Conservation (phyloP, 2,797 vertebrate genomes). For the Acipenser transmontanus region DNA sequence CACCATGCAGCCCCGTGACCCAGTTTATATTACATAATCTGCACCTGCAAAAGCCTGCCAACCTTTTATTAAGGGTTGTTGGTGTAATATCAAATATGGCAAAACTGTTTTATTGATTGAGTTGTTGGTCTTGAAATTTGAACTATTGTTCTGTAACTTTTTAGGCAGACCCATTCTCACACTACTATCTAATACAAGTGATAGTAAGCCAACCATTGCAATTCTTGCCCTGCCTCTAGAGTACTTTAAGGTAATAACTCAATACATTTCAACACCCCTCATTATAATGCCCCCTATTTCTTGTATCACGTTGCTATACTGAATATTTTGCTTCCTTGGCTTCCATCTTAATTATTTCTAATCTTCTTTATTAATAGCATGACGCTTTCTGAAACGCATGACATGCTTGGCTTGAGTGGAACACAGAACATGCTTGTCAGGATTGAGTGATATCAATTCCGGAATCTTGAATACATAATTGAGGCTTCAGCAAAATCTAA, state of each 20-base stretch:
- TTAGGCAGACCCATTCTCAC: too few relatives aligned
- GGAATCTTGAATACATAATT: not conserved
- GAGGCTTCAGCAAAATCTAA: not conserved
- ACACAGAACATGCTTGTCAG: not conserved
- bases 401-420: not conserved
- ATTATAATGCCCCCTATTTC: not conserved
- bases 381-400: not conserved
- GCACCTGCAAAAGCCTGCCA: conserved; percentile 11
- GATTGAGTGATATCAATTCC: not conserved
- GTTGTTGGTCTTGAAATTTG: too few relatives aligned
- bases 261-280: not conserved
- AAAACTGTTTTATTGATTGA: too few relatives aligned
- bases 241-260: not conserved
- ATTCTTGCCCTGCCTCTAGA: not conserved
- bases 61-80: not conserved
- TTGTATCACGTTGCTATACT: not conserved
- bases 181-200: too few relatives aligned
- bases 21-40: conserved; percentile 17
- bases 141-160: too few relatives aligned
- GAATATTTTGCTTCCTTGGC: not conserved
- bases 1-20: not conserved
- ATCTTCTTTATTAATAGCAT: conserved; percentile 4
- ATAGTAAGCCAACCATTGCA: not conserved
- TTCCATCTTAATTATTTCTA: conserved; percentile 4
- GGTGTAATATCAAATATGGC: not conserved